phyloP scores from a whole-genome alignment of 2,113 vertebrate genomes.

The Tringa solitaria region DNA sequence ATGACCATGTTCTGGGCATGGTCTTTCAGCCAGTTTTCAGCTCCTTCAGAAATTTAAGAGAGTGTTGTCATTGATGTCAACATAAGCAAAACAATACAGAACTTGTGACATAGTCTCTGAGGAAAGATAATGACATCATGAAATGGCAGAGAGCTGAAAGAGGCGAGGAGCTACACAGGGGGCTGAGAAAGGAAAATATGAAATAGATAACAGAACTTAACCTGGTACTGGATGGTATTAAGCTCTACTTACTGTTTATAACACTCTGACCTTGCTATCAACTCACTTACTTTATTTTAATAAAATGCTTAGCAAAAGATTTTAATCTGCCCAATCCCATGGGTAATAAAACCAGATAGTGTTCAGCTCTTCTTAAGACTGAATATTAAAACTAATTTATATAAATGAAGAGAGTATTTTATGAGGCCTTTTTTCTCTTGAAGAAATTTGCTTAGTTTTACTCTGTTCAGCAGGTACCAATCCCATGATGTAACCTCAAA shows the following conservation, averaged over 20 bases:
- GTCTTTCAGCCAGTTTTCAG: background rate
- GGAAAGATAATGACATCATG: background rate
- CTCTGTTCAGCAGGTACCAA: background rate
- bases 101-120: background rate
- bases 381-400: background rate
- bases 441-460: background rate
- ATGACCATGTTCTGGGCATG: fast-evolving
- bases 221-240: background rate
- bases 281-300: background rate
- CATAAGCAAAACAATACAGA: background rate
- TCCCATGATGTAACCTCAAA: background rate
- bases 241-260: background rate
- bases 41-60: background rate
- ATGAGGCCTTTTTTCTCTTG: background rate
- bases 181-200: background rate
- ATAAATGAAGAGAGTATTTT: background rate
- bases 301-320: background rate
- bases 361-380: background rate
- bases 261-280: background rate
- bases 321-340: background rate
- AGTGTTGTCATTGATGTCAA: background rate
- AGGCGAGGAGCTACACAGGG: background rate
- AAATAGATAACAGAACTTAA: background rate
- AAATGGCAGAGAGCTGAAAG: background rate
- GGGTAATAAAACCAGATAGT: background rate